phyloP scores from a whole-genome alignment of 1,140 invertebrate genomes.

The Drosophila neocordata region DNA sequence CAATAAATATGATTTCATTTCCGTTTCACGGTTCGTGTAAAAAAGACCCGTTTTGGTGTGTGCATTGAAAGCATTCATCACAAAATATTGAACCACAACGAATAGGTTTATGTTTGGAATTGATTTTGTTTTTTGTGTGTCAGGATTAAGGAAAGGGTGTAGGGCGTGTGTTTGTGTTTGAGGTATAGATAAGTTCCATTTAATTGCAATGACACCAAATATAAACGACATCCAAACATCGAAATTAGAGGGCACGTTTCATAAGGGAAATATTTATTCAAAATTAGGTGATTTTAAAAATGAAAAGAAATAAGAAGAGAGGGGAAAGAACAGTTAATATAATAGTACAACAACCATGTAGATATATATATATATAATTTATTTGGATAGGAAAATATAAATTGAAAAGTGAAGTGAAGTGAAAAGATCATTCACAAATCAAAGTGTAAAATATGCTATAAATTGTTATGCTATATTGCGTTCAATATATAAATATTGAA shows the following conservation, averaged over 20 bases:
- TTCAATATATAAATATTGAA: background rate
- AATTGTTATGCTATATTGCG: background rate
- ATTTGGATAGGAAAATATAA: background rate
- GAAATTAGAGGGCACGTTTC: constrained; percentile 65
- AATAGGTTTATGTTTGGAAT: constrained; percentile 20
- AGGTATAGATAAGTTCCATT: constrained; percentile 47
- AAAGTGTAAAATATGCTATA: background rate
- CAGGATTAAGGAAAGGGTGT: constrained; percentile 19
- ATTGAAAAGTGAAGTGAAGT: background rate
- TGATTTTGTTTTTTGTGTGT: constrained; percentile 10
- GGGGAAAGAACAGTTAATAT: constrained; percentile 62
- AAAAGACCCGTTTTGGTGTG: constrained; percentile 15
- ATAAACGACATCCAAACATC: constrained; percentile 73
- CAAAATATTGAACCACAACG: constrained; percentile 55
- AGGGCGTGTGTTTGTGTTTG: constrained; percentile 17
- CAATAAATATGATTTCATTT: background rate
- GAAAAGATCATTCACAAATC: background rate
- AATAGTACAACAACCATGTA: constrained; percentile 51
- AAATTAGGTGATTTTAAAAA: constrained; percentile 46
- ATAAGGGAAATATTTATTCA: constrained; percentile 20
- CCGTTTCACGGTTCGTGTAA: constrained; percentile 32
- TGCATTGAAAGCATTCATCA: constrained; percentile 29
- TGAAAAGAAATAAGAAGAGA: constrained; percentile 74
- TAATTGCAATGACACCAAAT: constrained; percentile 67
- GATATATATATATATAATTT: constrained; percentile 4